These are phyloP conservation scores for Strix uralensis DNA, from an alignment of 2,113 vertebrate genomes.

Conservation along the genomic window DNA sequence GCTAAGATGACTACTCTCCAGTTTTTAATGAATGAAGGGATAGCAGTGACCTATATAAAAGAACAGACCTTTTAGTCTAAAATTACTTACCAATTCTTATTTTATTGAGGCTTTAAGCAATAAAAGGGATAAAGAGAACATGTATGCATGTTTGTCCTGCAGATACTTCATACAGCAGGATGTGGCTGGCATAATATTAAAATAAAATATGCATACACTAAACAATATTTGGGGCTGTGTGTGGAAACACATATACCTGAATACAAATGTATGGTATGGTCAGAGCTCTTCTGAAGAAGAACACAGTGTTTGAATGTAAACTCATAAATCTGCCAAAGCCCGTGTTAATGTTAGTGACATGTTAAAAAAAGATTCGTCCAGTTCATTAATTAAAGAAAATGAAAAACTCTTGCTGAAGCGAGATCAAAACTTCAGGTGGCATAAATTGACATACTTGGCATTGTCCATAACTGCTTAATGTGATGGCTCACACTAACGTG, in stretches of 20 bases:
- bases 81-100: slow-evolving; percentile 3
- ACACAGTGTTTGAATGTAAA: background rate
- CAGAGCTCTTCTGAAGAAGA: background rate
- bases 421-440: background rate
- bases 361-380: background rate
- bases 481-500: background rate
- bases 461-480: background rate
- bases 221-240: background rate
- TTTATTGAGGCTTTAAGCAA: slow-evolving; percentile 33
- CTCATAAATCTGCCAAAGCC: background rate
- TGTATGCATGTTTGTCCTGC: background rate
- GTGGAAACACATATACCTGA: background rate
- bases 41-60: background rate
- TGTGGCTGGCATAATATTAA: background rate
- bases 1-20: background rate
- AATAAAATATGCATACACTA: background rate
- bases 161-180: background rate
- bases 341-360: background rate
- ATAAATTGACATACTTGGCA: background rate
- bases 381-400: slow-evolving; percentile 27
- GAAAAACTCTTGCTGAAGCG: background rate
- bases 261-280: background rate
- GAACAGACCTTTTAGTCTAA: background rate
- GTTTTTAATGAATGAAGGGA: background rate
- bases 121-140: background rate